Conservation (phyloP, 2,797 vertebrate species). For the Hippoglossus hippoglossus region DNA sequence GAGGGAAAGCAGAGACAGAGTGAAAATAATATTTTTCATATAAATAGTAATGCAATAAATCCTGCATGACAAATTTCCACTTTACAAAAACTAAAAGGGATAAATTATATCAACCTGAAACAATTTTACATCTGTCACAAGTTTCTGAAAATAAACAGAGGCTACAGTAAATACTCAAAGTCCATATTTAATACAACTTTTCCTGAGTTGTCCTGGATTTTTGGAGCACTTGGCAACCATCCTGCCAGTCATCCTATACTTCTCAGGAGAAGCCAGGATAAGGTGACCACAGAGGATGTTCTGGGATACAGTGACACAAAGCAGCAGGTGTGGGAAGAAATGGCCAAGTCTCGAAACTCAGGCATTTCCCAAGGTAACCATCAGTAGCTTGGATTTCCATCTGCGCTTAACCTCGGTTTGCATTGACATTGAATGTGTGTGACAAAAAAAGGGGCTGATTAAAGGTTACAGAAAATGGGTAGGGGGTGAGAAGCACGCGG, state of each 20-base stretch:
- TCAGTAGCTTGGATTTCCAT: conserved; percentile 76
- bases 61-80: not conserved
- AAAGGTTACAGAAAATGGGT: conserved; percentile 10
- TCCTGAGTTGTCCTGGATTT: not conserved
- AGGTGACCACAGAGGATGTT: conserved; percentile 56
- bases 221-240: conserved; percentile 34
- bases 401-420: conserved; percentile 49
- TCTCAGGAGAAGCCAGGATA: conserved; percentile 45
- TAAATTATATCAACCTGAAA: not conserved
- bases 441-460: not conserved
- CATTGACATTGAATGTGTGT: conserved; percentile 27
- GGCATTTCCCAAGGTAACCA: conserved; percentile 76
- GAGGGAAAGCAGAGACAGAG: conserved; percentile 22
- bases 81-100: not conserved
- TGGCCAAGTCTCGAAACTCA: conserved; percentile 41
- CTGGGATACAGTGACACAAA: conserved; percentile 71
- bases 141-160: not conserved
- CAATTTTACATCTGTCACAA: not conserved
- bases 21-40: not conserved
- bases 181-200: not conserved
- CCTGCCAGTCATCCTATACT: conserved; percentile 42
- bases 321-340: conserved; percentile 76
- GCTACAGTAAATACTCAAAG: conserved; percentile 1
- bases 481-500: not conserved
- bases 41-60: conserved; percentile 3